Conservation (phyloP, 2,113 vertebrate genomes). For the Gulo gulo region DNA sequence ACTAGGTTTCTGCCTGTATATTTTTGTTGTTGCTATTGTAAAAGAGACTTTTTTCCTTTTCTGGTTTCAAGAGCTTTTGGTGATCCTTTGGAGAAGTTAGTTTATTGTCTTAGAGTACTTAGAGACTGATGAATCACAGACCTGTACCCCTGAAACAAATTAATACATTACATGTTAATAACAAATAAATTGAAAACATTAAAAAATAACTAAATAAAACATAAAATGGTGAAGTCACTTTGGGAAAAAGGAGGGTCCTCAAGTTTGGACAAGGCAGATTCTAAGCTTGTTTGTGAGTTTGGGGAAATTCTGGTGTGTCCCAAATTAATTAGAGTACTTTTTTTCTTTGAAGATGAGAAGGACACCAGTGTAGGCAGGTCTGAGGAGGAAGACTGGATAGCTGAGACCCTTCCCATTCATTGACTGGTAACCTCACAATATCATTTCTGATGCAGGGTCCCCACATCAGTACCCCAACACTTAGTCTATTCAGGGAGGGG, state of each 20-base stretch:
- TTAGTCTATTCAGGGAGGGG: background rate
- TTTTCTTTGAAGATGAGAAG: background rate
- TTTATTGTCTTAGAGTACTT: background rate
- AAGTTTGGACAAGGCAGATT: background rate
- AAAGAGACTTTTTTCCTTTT: background rate
- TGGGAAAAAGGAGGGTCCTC: background rate
- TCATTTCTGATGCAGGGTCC: background rate
- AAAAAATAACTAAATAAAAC: background rate
- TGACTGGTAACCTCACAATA: background rate
- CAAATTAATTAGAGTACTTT: background rate
- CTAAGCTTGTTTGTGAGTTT: background rate
- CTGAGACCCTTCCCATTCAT: background rate
- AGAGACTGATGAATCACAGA: too few relatives aligned
- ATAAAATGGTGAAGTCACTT: background rate
- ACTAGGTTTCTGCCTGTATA: background rate
- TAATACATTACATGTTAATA: too few relatives aligned
- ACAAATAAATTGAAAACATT: too few relatives aligned
- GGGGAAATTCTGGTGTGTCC: background rate
- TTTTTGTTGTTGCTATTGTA: background rate
- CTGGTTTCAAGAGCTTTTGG: background rate
- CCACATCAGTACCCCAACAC: background rate
- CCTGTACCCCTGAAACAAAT: too few relatives aligned
- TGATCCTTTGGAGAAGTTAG: background rate
- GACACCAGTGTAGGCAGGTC: background rate
- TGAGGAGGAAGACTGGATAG: background rate